phyloP scores from a whole-genome alignment of 1,140 invertebrate species.

The Ips typographus region DNA sequence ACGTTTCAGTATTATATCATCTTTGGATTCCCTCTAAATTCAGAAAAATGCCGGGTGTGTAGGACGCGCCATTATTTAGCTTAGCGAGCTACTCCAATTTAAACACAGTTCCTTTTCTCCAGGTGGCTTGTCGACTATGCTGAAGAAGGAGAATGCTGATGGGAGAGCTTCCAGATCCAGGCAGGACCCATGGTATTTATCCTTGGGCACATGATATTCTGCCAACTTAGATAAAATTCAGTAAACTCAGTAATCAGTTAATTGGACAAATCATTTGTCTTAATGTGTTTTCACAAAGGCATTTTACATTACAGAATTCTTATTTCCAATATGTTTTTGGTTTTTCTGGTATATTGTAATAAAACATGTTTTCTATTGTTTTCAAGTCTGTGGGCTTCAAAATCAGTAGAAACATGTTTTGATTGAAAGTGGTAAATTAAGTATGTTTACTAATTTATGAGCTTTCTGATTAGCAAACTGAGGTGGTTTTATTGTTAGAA shows the following conservation, averaged over 20 bases:
- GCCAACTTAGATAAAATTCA: conserved; percentile 44
- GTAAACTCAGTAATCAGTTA: conserved; percentile 52
- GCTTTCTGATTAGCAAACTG: not conserved
- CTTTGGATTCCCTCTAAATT: too few species aligned
- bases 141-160: conserved; percentile 43
- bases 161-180: conserved; percentile 56
- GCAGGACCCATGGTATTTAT: conserved; percentile 66
- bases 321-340: conserved; percentile 13
- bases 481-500: not conserved
- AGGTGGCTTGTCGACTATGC: conserved; percentile 50
- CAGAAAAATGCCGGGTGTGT: too few species aligned
- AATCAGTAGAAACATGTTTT: conserved; percentile 8
- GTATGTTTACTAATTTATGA: not conserved
- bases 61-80: conserved; percentile 33
- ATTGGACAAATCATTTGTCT: not conserved
- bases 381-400: not conserved
- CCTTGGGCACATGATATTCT: conserved; percentile 60
- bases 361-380: conserved; percentile 14
- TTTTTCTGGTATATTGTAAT: conserved; percentile 22
- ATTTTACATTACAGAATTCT: conserved; percentile 19
- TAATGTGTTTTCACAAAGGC: conserved; percentile 6
- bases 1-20: too few species aligned
- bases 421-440: conserved; percentile 6
- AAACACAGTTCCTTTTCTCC: conserved; percentile 54
- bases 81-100: conserved; percentile 50